These are phyloP conservation scores for Torymus texanus DNA, from an alignment of 2,888 invertebrate genomes.

Conservation along the genomic window DNA sequence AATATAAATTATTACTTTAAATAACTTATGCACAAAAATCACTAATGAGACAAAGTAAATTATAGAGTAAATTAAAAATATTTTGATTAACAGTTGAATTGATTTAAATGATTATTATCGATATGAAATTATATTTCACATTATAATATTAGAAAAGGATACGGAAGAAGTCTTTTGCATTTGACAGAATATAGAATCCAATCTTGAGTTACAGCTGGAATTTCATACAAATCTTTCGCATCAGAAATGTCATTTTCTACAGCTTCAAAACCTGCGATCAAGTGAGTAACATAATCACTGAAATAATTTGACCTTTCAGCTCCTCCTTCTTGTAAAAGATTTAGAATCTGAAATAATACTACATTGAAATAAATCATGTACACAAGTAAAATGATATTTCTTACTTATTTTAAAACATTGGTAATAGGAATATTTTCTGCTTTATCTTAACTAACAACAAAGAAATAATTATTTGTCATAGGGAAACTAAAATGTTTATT, in stretches of 20 bases:
- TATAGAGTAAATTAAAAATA: too few species aligned
- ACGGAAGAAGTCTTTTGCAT: constrained; percentile 79
- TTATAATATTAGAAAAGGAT: constrained; percentile 72
- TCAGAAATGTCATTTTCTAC: constrained; percentile 91
- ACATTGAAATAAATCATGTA: not conserved
- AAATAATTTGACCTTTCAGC: constrained; percentile 92
- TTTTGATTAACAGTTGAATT: too few species aligned
- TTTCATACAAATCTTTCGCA: constrained; percentile 94
- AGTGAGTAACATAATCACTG: constrained; percentile 93
- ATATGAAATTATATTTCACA: not conserved
- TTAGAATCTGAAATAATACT: constrained; percentile 81
- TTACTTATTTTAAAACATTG: not conserved
- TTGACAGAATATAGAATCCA: constrained; percentile 85
- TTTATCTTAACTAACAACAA: too few species aligned
- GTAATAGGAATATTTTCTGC: too few species aligned
- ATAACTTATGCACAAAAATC: too few species aligned
- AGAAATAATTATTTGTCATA: too few species aligned
- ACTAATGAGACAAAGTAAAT: too few species aligned
- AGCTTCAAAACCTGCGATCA: constrained; percentile 90
- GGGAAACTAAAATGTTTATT: not conserved
- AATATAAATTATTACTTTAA: too few species aligned
- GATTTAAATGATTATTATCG: too few species aligned
- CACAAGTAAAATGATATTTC: not conserved
- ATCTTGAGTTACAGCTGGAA: constrained; percentile 90
- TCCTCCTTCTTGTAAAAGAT: constrained; percentile 88